Conservation (phyloP, 2,888 invertebrate genomes). For the Monopis laevigella region DNA sequence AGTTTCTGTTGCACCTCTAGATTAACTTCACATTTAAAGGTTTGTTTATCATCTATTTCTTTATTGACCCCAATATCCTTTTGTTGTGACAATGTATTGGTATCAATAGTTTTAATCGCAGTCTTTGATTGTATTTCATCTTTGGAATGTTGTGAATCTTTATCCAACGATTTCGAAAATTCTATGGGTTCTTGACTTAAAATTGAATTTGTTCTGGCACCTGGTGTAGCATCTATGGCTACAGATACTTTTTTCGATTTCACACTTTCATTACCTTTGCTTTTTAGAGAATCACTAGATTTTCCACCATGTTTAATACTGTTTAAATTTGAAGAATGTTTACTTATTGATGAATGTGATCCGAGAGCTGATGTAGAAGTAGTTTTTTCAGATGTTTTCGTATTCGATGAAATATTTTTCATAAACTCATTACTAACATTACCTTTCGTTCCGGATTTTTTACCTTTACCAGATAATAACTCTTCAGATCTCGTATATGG, state of each 20-base stretch:
- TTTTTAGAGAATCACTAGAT: slow-evolving; percentile 54
- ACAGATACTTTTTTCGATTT: slow-evolving; percentile 77
- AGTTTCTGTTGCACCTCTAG: slow-evolving; percentile 37
- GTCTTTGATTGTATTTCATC: slow-evolving; percentile 47
- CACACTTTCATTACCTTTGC: slow-evolving; percentile 44
- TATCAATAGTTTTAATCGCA: slow-evolving; percentile 31
- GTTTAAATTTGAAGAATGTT: slow-evolving; percentile 29
- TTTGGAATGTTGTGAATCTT: slow-evolving; percentile 35
- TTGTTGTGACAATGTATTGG: slow-evolving; percentile 12
- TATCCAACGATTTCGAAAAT: slow-evolving; percentile 69
- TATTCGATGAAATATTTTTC: slow-evolving; percentile 31
- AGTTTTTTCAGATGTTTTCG: slow-evolving; percentile 53
- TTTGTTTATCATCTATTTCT: slow-evolving; percentile 22
- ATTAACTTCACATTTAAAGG: slow-evolving; percentile 47
- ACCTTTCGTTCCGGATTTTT: slow-evolving; percentile 24
- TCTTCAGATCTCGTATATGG: slow-evolving; percentile 57
- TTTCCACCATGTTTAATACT: slow-evolving; percentile 37
- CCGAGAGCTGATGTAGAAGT: slow-evolving; percentile 56
- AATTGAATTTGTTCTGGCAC: slow-evolving; percentile 76
- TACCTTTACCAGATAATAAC: slow-evolving; percentile 37
- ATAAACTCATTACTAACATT: slow-evolving; percentile 25
- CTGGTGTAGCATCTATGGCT: slow-evolving; percentile 81
- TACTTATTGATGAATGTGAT: slow-evolving; percentile 50
- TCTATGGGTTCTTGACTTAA: slow-evolving; percentile 82
- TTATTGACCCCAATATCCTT: neutral